phyloP scores from a whole-genome alignment of 2,888 invertebrate genomes.

The Oxycera nigricornis region DNA sequence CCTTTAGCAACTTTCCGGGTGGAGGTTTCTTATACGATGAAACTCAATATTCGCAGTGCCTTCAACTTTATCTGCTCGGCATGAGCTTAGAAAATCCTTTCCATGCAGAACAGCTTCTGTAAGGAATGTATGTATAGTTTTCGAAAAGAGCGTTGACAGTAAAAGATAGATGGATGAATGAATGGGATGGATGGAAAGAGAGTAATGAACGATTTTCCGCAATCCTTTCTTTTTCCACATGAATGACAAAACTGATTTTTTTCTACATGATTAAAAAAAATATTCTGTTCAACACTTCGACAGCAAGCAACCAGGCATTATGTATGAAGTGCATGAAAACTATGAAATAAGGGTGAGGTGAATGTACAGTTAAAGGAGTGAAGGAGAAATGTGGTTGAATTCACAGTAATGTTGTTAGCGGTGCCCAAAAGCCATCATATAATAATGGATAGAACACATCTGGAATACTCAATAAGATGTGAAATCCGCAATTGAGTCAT shows the following conservation, averaged over 20 bases:
- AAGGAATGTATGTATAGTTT: not conserved
- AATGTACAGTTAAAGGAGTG: not conserved
- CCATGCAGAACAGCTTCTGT: not conserved
- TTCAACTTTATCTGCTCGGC: not conserved
- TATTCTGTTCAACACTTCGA: no score
- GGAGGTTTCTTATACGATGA: not conserved
- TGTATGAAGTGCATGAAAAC: not conserved
- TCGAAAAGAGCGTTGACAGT: not conserved
- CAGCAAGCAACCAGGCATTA: no score
- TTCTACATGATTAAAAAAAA: not conserved
- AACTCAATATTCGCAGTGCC: not conserved
- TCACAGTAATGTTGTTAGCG: not conserved
- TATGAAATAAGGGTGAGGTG: not conserved
- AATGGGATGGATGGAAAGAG: not conserved
- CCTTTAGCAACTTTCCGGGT: slow-evolving; percentile 21
- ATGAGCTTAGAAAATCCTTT: not conserved
- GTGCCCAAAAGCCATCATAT: not conserved
- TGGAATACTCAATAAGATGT: slow-evolving; percentile 9
- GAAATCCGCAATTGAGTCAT: not conserved
- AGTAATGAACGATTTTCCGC: slow-evolving; percentile 31
- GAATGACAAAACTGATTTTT: slow-evolving; percentile 14
- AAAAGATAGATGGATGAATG: not conserved
- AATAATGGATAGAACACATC: slow-evolving; percentile 15
- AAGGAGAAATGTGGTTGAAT: not conserved
- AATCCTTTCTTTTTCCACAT: slow-evolving; percentile 28